A percentile compares a stretch with the other conserved stretches of the same genome.
phyloP scores from a whole-genome alignment of 1,140 invertebrate genomes.

The Saxidomus purpurata region DNA sequence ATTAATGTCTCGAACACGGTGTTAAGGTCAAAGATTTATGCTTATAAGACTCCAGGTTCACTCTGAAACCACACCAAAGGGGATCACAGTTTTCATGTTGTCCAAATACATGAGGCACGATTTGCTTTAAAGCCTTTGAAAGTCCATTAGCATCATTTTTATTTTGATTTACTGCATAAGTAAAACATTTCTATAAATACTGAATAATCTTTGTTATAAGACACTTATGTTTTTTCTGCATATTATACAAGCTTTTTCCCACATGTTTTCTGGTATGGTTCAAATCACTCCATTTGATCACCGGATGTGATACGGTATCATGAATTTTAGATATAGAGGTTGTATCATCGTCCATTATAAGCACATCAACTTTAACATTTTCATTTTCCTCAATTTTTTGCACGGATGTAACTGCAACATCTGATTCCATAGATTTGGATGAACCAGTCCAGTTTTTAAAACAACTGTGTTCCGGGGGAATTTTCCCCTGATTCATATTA shows the following conservation, averaged over 20 bases:
- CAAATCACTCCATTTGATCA: slow-evolving; percentile 42
- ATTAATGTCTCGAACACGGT: background rate
- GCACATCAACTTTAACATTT: background rate
- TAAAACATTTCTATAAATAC: slow-evolving; percentile 39
- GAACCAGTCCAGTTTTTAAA: slow-evolving; percentile 47
- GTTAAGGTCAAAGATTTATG: background rate
- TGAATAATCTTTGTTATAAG: slow-evolving; percentile 29
- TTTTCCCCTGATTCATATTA: background rate
- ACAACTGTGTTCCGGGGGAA: slow-evolving; percentile 22
- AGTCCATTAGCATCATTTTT: slow-evolving; percentile 16
- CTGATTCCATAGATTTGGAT: slow-evolving; percentile 55
- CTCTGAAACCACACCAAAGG: slow-evolving; percentile 41
- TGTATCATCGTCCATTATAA: slow-evolving; percentile 61
- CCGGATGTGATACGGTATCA: background rate
- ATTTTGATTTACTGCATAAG: slow-evolving; percentile 32
- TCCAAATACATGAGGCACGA: slow-evolving; percentile 45
- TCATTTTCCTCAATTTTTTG: slow-evolving; percentile 31
- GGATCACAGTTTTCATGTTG: slow-evolving; percentile 18
- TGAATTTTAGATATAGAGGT: slow-evolving; percentile 20
- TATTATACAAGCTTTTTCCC: slow-evolving; percentile 10
- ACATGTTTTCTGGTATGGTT: slow-evolving; percentile 57
- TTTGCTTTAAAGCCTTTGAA: background rate
- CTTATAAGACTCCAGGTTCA: background rate
- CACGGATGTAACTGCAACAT: slow-evolving; percentile 17
- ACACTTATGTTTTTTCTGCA: slow-evolving; percentile 46